Conservation (phyloP, 2,113 vertebrate species). For the Zosterops lateralis region DNA sequence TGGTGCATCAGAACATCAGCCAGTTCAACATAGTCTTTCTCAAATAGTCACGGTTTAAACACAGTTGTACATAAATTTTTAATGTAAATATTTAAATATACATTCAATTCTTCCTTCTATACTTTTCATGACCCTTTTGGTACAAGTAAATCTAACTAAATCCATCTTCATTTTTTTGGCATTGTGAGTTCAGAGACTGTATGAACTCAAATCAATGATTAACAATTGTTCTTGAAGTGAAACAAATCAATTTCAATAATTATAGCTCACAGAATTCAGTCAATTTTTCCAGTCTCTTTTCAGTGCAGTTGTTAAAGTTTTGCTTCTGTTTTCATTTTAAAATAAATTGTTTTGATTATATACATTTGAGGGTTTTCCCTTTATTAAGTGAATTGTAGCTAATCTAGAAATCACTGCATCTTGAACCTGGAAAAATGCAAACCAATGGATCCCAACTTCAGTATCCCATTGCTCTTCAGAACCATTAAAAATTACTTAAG, state of each 20-base stretch:
- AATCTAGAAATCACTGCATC: constrained; percentile 52
- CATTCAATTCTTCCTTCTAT: neutral
- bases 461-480: constrained; percentile 30
- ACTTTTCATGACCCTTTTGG: neutral
- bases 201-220: neutral
- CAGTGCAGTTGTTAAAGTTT: neutral
- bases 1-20: neutral
- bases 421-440: constrained; percentile 54
- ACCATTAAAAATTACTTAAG: constrained; percentile 51
- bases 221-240: constrained; percentile 3
- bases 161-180: neutral
- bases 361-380: neutral
- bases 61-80: neutral
- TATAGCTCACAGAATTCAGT: neutral
- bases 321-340: neutral
- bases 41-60: neutral
- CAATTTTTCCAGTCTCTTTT: neutral
- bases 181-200: neutral
- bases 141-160: neutral
- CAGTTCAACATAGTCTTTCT: neutral
- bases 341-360: constrained; percentile 29
- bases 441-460: neutral
- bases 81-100: neutral
- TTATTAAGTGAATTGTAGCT: constrained; percentile 56
- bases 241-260: constrained; percentile 5